phyloP scores from a whole-genome alignment of 2,888 invertebrate genomes.

The Archaeoteleia sp. region DNA sequence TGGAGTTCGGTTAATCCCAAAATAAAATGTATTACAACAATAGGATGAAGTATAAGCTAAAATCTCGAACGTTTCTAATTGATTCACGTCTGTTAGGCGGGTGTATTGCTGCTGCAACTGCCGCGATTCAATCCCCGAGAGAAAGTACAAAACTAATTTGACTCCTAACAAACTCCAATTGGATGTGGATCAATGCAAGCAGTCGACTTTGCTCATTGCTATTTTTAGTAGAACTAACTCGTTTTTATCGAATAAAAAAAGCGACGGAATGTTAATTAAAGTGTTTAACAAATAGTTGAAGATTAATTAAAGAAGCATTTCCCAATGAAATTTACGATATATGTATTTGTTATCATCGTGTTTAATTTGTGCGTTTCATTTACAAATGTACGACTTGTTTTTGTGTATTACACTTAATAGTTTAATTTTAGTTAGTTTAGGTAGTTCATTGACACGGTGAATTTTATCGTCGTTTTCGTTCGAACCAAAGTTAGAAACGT shows the following conservation, averaged over 20 bases:
- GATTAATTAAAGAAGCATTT: too few species aligned
- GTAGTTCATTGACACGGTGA: too few species aligned
- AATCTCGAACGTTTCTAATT: constrained; percentile 32
- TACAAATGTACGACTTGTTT: too few species aligned
- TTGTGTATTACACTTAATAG: too few species aligned
- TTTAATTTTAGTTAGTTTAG: too few species aligned
- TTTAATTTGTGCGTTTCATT: too few species aligned
- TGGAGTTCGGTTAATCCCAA: too few species aligned
- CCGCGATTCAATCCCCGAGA: constrained; percentile 38
- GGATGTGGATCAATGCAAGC: constrained; percentile 39
- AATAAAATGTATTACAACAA: too few species aligned
- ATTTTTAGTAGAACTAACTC: constrained; percentile 25
- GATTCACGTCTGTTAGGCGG: constrained; percentile 36
- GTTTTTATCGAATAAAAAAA: constrained; percentile 2
- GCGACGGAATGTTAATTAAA: constrained; percentile 12
- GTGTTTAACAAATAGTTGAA: too few species aligned
- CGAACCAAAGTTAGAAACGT: background rate
- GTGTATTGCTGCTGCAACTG: constrained; percentile 14
- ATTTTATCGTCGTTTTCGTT: too few species aligned
- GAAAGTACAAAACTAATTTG: constrained; percentile 46
- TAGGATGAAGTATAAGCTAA: background rate
- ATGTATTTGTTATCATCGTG: too few species aligned
- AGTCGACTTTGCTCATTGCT: constrained; percentile 22
- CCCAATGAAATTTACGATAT: too few species aligned
- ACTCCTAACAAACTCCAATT: constrained; percentile 36